Percentiles rank a stretch among this genome's conserved stretches.
These are phyloP conservation scores for Athene cunicularia DNA, from an alignment of 2,113 vertebrate species.

Conservation along the genomic window DNA sequence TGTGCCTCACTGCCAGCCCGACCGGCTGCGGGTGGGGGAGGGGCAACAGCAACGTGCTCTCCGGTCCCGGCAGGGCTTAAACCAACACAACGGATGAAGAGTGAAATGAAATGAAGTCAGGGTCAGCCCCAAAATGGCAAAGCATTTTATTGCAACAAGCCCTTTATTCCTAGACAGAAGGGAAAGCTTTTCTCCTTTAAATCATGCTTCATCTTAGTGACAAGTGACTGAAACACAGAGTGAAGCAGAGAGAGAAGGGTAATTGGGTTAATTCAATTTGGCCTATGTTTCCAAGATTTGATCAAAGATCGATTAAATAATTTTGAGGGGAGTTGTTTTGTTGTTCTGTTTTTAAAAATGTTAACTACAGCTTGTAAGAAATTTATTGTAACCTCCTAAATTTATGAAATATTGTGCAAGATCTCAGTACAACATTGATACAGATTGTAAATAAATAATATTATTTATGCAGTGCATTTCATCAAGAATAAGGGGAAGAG, in stretches of 20 bases:
- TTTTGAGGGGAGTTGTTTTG: not conserved
- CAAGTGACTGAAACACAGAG: not conserved
- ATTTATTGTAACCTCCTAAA: not conserved
- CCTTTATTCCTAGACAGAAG: not conserved
- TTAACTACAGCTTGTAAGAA: not conserved
- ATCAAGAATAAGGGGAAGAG: not conserved
- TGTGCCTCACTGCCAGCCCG: no score
- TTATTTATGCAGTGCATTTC: not conserved
- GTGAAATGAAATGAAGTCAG: not conserved
- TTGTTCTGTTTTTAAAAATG: not conserved
- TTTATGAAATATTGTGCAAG: not conserved
- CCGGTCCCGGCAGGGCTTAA: no score
- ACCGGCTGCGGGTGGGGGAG: no score
- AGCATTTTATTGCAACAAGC: not conserved
- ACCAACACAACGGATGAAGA: not conserved
- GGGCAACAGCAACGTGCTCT: no score
- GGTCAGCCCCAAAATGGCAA: conserved; percentile 5
- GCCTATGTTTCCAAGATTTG: not conserved
- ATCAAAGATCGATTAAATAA: not conserved
- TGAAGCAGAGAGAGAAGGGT: not conserved
- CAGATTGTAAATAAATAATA: not conserved
- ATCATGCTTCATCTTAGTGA: not conserved
- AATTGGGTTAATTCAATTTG: not conserved
- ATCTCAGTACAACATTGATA: not conserved
- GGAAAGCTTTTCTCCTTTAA: not conserved